Percentiles rank a stretch among this genome's conserved stretches.
Conservation (phyloP, 2,113 vertebrate species). For the Daboia siamensis region DNA sequence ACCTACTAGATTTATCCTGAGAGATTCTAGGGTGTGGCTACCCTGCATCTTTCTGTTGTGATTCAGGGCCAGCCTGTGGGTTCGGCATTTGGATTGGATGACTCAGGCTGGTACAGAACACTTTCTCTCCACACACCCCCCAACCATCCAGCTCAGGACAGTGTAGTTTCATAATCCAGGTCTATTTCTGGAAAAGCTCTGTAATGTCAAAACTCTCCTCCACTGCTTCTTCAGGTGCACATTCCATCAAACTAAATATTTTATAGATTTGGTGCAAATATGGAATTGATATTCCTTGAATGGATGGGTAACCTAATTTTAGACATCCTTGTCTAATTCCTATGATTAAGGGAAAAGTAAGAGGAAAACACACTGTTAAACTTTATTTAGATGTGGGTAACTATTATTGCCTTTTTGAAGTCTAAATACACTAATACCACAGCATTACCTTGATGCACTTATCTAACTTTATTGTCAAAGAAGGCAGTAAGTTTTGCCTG, state of each 20-base stretch:
- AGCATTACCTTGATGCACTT: not conserved
- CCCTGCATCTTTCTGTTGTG: too few species aligned
- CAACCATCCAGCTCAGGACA: too few species aligned
- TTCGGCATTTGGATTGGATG: too few species aligned
- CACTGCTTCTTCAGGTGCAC: not conserved
- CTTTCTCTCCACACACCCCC: too few species aligned
- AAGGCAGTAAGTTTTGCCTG: not conserved
- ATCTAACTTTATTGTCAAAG: not conserved
- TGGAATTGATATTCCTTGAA: not conserved
- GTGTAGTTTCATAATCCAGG: too few species aligned
- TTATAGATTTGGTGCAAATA: not conserved
- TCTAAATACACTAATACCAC: not conserved
- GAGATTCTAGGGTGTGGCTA: too few species aligned
- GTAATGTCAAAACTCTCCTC: too few species aligned
- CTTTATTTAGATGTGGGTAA: not conserved
- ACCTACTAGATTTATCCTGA: not conserved
- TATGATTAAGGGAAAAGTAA: not conserved
- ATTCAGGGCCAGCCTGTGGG: too few species aligned
- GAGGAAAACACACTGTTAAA: not conserved
- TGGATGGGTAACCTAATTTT: not conserved
- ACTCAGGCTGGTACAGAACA: too few species aligned
- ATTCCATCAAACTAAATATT: not conserved
- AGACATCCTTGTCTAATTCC: not conserved
- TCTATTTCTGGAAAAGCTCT: too few species aligned
- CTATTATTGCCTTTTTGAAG: not conserved